phyloP scores from a whole-genome alignment of 2,888 invertebrate genomes.

The Nebria salina region DNA sequence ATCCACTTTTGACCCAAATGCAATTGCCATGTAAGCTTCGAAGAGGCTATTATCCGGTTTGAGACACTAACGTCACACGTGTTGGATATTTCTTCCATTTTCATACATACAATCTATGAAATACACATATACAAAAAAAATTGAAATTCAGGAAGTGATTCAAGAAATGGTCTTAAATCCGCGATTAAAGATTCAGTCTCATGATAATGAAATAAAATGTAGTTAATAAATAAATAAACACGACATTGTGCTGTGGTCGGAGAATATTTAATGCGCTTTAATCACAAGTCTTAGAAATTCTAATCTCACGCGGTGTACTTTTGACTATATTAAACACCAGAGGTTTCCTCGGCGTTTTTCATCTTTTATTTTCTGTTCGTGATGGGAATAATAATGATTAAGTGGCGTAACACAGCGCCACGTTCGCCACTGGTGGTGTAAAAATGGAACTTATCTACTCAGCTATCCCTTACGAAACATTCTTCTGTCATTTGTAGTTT shows the following conservation, averaged over 20 bases:
- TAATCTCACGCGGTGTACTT: background rate
- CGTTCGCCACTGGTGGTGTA: constrained; percentile 15
- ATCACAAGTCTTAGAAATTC: constrained; percentile 38
- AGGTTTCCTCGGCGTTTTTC: constrained; percentile 27
- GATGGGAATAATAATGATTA: constrained; percentile 44
- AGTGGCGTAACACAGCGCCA: constrained; percentile 27
- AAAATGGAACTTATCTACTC: constrained; percentile 29
- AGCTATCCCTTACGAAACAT: constrained; percentile 2
- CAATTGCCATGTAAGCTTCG: constrained; percentile 58
- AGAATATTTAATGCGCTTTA: constrained; percentile 27
- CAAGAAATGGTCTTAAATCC: too few relatives aligned
- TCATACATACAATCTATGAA: background rate
- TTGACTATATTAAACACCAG: constrained; percentile 31
- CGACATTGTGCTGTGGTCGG: constrained; percentile 13
- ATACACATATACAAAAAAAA: background rate
- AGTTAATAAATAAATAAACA: constrained; percentile 34
- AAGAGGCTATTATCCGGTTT: constrained; percentile 51
- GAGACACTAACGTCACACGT: constrained; percentile 8
- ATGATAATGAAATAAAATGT: background rate
- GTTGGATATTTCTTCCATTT: background rate
- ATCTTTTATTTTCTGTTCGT: constrained; percentile 35
- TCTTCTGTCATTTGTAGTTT: constrained; percentile 15
- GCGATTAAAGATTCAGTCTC: background rate
- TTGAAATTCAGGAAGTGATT: too few relatives aligned
- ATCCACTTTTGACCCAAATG: constrained; percentile 60